Base-by-base conservation (phyloP, 2,797 vertebrate species). In the Gymnocypris eckloni region DNA sequence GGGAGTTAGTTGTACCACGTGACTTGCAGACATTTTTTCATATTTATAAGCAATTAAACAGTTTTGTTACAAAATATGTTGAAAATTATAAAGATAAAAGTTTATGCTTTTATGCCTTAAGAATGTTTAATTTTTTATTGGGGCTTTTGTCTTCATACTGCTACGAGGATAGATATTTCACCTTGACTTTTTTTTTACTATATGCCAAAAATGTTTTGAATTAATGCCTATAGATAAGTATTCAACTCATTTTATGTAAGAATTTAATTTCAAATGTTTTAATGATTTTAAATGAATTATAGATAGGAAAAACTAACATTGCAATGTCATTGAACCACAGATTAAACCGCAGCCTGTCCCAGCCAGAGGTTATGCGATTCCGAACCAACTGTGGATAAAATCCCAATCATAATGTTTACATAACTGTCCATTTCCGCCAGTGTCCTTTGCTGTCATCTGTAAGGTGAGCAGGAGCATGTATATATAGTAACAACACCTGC, bases 401-500 rank as follows among this genome's bases (percentile, higher is more conserved):
- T 67, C 72, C 1, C 48, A 37, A 8, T 64, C 56, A 33, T 18
- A 69, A 66, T 77, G 82, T 84, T 84, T 77, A 77, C 48, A 69
- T 84, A 54, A 43, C 43, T 16, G 28, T 41, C n/a, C 73, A 43
- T 76, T 78, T 79, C 61, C 18, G 6, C 28, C 37, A 16, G 77
- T 67, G 22, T 64, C 59, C 59, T 81, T 48, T 59, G 28, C 72
- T 77, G 43, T 70, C 48, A 25, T 83, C 25, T 39, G 18, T 61
- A 75, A 69, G 25, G 50, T 33, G 67, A 66, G 56, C 67, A 45
- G 43, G 22, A 73, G 22, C 48, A 8, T 77, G 82, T 84, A 69
- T 85, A 52, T 48, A 33, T 13, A 67, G 78, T 66, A 86, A 54
- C 56, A 86, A 66, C 84, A 81, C 70, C 86, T 85, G 89, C 61